A percentile compares a stretch with the other conserved stretches of the same genome.
phyloP scores from a whole-genome alignment of 2,797 vertebrate species.

The Ctenopoma kingsleyae region DNA sequence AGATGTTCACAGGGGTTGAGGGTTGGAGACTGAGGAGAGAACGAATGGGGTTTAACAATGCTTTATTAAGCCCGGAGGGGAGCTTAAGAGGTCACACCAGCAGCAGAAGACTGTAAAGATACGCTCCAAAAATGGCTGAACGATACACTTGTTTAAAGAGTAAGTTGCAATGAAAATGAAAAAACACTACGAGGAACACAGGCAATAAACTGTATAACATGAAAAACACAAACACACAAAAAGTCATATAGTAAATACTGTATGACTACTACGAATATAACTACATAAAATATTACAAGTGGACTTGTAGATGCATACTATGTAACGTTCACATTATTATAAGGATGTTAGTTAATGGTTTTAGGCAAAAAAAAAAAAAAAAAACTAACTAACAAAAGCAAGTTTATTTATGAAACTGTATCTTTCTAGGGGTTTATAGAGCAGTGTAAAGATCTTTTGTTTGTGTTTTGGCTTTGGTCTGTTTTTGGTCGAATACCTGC shows the following conservation, averaged over 20 bases:
- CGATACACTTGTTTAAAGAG: slow-evolving; percentile 1
- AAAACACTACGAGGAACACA: not conserved
- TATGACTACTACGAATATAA: not conserved
- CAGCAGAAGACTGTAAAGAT: slow-evolving; percentile 5
- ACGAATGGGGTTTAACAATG: not conserved
- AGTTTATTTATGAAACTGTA: too few species aligned
- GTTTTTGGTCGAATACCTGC: too few species aligned
- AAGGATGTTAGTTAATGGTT: too few species aligned
- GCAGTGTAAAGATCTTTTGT: too few species aligned
- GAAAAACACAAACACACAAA: not conserved
- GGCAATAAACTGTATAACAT: not conserved
- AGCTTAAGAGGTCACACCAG: slow-evolving; percentile 11
- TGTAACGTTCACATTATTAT: not conserved
- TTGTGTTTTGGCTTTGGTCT: too few species aligned
- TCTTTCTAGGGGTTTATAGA: too few species aligned
- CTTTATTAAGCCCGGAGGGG: slow-evolving; percentile 19
- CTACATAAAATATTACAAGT: not conserved
- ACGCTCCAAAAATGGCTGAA: slow-evolving; percentile 2
- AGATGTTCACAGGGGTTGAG: slow-evolving; percentile 9
- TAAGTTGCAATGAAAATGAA: not conserved
- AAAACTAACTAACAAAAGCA: too few species aligned
- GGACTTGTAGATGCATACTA: not conserved
- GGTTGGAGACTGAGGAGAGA: slow-evolving; percentile 35
- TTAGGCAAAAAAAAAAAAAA: too few species aligned
- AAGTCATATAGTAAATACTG: too few species aligned